Evolutionary conservation across 35 echinoderm and acorn worm genomes (phyloP), one percentile per base, ranked within the genome.

Genomic region (Patiria miniata): DNA sequence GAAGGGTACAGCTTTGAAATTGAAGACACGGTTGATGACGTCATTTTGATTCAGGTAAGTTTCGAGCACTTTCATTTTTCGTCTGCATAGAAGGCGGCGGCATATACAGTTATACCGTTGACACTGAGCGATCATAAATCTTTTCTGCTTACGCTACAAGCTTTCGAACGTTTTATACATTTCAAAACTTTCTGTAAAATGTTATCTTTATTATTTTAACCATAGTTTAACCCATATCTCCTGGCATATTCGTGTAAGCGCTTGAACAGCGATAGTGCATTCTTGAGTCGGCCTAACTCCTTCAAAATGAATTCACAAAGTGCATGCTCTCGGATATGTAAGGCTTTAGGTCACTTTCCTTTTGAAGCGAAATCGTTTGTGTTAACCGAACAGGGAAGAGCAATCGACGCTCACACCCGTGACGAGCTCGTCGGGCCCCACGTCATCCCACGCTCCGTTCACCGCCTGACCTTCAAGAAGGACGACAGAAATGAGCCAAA

Each of bases 391-490:
- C 56, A 98, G 88, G 95, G 92, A 2, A 81, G 16, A 36, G 95
- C 95, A 17, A 61, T 81, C 39, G 91, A 98, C 58, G 88, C 92
- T 28, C 95, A 98, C 78, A 94, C 95, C 1, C 84, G 95, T 29
- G 92, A 94, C 40, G 92, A 98, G 78, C 83, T 94, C 26, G 21
- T 44, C 29, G 85, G 83, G 18, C 95, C 95, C 0, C 88, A 89
- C 36, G 77, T 94, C 73, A 98, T 98, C 68, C 83, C 93, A 7
- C 81, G 92, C 30, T 89, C 93, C 19, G 95, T 98, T 2, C 95
- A 98, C 61, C 57, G 85, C 38, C 86, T 98, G 1, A 79, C 82
- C 51, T 94, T 98, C 83, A 51, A 78, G 17, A 34, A 37, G 7
- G 85, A 87, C 16, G 81, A 93, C 9, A 77, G 85, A 1, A 19